phyloP scores from a whole-genome alignment of 64 coral and sea anemone genomes.

The Pocillopora damicornis region DNA sequence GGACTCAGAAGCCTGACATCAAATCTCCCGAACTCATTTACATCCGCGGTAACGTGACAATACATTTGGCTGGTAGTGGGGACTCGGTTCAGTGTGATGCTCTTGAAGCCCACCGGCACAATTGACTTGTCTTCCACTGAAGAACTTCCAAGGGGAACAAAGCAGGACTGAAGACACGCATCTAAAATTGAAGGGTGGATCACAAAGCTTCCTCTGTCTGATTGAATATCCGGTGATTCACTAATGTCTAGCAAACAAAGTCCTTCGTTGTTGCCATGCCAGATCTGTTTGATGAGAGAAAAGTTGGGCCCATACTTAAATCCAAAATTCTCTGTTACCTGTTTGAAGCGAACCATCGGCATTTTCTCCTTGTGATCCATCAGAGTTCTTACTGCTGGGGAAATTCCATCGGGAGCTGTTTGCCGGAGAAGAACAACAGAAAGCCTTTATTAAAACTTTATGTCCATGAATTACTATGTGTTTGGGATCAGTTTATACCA shows the following conservation, averaged over 20 bases:
- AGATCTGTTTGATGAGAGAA: conserved; percentile 33
- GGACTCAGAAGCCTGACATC: conserved; percentile 29
- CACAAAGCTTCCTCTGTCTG: conserved; percentile 28
- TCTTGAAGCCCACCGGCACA: conserved; percentile 42
- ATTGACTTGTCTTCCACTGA: neutral
- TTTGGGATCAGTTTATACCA: too few species aligned
- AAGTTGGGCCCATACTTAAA: conserved; percentile 54
- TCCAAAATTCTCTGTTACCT: conserved; percentile 27
- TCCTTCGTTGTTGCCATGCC: conserved; percentile 25
- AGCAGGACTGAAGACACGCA: conserved; percentile 64
- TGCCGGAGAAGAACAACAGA: neutral
- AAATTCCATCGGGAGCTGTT: neutral
- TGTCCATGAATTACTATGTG: too few species aligned
- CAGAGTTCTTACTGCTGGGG: neutral
- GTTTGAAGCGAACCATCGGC: conserved; percentile 20
- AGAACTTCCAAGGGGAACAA: neutral
- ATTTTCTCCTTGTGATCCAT: conserved; percentile 28
- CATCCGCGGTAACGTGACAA: conserved; percentile 20
- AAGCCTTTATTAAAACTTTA: neutral
- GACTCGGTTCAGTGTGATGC: neutral
- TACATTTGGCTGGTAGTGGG: neutral
- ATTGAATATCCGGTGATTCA: neutral
- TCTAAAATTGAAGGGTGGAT: conserved; percentile 63
- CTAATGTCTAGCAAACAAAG: conserved; percentile 17
- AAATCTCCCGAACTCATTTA: neutral